phyloP scores from a whole-genome alignment of 2,113 vertebrate species.

The Myodes glareolus region DNA sequence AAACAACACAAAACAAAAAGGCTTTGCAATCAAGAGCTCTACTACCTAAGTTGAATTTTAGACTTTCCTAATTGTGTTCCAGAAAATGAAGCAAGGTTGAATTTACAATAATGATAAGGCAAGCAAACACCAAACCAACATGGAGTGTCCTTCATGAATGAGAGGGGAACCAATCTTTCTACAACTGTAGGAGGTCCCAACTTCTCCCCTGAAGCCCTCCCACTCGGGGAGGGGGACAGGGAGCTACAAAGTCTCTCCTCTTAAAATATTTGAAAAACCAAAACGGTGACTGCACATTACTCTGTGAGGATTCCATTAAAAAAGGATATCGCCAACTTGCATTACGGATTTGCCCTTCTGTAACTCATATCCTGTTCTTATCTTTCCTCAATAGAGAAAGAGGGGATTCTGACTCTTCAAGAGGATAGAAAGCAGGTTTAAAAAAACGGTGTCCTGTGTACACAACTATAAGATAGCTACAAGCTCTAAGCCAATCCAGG shows the following conservation, averaged over 20 bases:
- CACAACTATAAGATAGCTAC: not conserved
- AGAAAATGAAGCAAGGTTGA: conserved; percentile 80
- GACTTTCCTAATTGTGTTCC: conserved; percentile 64
- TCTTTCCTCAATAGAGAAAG: conserved; percentile 54
- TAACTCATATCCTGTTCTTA: conserved; percentile 76
- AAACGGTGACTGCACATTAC: conserved; percentile 74
- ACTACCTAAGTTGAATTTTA: conserved; percentile 71
- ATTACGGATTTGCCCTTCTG: conserved; percentile 78
- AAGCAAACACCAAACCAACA: conserved; percentile 80
- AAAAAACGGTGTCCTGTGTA: not conserved
- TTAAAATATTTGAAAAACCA: conserved; percentile 74
- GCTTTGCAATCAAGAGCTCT: conserved; percentile 22
- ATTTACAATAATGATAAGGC: conserved; percentile 78
- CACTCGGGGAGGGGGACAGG: no score
- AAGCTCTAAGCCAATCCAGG: not conserved
- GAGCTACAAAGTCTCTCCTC: conserved; percentile 48
- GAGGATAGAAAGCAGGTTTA: not conserved
- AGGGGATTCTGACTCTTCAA: not conserved
- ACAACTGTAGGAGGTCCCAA: conserved; percentile 73
- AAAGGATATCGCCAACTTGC: conserved; percentile 75
- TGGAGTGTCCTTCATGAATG: conserved; percentile 75
- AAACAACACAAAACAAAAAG: not conserved
- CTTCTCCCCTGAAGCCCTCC: conserved; percentile 70
- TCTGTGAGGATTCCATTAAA: conserved; percentile 74
- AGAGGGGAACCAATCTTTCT: conserved; percentile 79